Base-by-base conservation (phyloP, 2,113 vertebrate genomes). In the Bos javanicus region DNA sequence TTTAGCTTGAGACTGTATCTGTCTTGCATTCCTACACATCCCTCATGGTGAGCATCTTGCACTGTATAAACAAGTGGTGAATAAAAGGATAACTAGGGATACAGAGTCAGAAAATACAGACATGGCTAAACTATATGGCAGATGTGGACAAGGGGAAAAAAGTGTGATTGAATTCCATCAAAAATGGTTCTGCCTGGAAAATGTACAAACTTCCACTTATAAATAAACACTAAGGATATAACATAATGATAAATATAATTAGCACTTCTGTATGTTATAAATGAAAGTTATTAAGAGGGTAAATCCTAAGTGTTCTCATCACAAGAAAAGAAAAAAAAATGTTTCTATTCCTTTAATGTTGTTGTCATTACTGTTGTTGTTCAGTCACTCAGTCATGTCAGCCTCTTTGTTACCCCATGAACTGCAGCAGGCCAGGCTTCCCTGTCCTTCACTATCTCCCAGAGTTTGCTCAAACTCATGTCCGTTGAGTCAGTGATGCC, bases 331-430 rank as follows among this genome's bases (percentile, higher is more conserved):
- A 43, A 46, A 76, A 82, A 28, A 30, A 36, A 11, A 3, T 81
- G 48, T 82, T 82, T 50, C 9, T 54, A n/a, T 52, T 82, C 33
- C 30, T 82, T n/a, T 54, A 54, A 52, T 36, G n/a, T 71, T 39
- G 67, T 19, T 39, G 19, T 36, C 33, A 0, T 71, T 71, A 71
- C 21, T 12, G 19, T 71, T 30, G 2, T 30, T 76, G 36, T 74
- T 43, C 21, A 3, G 36, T 43, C 1, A 0, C 36, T 43, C n/a
- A 25, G 3, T 43, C 21, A 14, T 0, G 5, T 25, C 36, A 25
- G 71, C 11, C 36, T 74, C 36, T 74, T 74, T 74, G 36, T 25
- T 1, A 74, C 5, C n/a, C 71, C 36, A 25, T 43, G 71, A 0
- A 43, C 71, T 43, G 36, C 6, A 74, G 71, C 6, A 43, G 0